phyloP scores from a whole-genome alignment of 2,797 vertebrate genomes.

The Coregonus sp. region DNA sequence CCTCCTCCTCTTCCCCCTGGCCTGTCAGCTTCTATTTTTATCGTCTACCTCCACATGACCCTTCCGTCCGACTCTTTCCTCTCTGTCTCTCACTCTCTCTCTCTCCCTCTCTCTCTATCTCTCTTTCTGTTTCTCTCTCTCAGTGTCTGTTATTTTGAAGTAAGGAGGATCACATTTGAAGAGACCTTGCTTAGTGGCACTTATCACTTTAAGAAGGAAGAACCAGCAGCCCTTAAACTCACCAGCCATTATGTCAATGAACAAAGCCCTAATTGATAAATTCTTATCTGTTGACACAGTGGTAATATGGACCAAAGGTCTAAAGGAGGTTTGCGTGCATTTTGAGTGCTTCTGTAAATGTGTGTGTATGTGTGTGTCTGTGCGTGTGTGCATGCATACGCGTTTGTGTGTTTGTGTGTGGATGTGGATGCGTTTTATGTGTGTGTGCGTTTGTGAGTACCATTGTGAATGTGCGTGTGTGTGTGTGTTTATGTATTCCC shows the following conservation, averaged over 20 bases:
- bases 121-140: neutral
- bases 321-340: neutral
- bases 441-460: neutral
- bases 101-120: no score
- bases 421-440: no score
- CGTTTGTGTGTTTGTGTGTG: neutral
- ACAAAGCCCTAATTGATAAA: neutral
- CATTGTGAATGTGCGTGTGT: neutral
- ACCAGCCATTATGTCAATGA: no score
- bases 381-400: neutral
- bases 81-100: no score
- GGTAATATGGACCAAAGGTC: no score
- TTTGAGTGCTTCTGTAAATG: neutral
- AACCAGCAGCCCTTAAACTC: no score
- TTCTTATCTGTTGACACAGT: neutral
- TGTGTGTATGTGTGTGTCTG: neutral
- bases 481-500: neutral
- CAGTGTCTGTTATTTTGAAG: neutral
- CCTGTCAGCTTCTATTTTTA: neutral
- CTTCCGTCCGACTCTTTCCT: neutral
- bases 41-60: neutral
- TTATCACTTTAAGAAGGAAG: no score
- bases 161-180: neutral
- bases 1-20: constrained; percentile 3
- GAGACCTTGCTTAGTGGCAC: no score